These are phyloP conservation scores for Linnaemya tessellans DNA, from an alignment of 2,888 invertebrate genomes.

Conservation along the genomic window DNA sequence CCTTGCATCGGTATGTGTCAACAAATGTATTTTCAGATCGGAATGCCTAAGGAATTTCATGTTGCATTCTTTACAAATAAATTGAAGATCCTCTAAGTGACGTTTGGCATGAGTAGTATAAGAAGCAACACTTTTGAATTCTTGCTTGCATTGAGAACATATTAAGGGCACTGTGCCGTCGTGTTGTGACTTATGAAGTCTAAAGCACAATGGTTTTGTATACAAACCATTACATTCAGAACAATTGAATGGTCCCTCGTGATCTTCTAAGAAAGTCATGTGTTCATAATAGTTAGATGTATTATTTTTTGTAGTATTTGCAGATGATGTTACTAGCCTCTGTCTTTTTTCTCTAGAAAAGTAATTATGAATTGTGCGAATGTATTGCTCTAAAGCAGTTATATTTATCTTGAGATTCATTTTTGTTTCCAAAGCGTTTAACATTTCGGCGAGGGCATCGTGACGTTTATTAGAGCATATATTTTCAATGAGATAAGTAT, in stretches of 20 bases:
- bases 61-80: constrained; percentile 65
- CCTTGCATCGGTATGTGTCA: constrained; percentile 59
- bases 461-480: constrained; percentile 56
- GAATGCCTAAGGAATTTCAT: constrained; percentile 57
- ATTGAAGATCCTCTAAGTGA: constrained; percentile 61
- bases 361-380: constrained; percentile 60
- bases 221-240: constrained; percentile 54
- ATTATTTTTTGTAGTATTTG: constrained; percentile 3
- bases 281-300: constrained; percentile 42
- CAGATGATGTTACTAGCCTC: constrained; percentile 21
- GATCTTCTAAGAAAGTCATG: constrained; percentile 61
- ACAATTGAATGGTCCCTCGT: constrained; percentile 69
- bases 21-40: constrained; percentile 67
- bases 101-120: constrained; percentile 67
- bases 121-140: constrained; percentile 47
- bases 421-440: constrained; percentile 36
- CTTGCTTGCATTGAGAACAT: constrained; percentile 65
- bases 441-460: constrained; percentile 65
- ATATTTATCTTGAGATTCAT: constrained; percentile 52
- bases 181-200: constrained; percentile 60
- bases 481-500: constrained; percentile 65
- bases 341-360: constrained; percentile 63
- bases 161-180: constrained; percentile 47
- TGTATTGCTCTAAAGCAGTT: constrained; percentile 48
- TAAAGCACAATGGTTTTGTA: constrained; percentile 55